Evolutionary conservation across 2,113 vertebrate species (phyloP).

Genomic region (Neotoma lepida): DNA sequence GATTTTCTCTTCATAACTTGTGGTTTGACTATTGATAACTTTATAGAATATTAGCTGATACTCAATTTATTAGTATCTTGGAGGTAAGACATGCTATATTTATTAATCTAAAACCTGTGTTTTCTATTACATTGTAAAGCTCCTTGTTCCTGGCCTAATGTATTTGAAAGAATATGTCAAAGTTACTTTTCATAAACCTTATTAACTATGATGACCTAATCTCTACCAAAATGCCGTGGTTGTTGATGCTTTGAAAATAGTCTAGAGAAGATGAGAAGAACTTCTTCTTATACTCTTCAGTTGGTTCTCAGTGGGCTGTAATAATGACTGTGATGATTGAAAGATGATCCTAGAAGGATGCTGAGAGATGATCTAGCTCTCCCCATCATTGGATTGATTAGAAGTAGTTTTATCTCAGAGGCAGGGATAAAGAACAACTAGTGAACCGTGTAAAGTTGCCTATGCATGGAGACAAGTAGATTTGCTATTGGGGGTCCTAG

Average conservation of each 20-base stretch:
- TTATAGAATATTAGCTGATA: background rate
- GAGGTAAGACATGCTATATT: background rate
- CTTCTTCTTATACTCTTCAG: background rate
- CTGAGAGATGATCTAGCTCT: background rate
- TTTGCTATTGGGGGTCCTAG: background rate
- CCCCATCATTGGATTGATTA: background rate
- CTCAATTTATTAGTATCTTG: background rate
- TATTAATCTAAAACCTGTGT: background rate
- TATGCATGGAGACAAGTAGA: background rate
- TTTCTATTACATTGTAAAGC: background rate
- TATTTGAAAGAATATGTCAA: slow-evolving; percentile 2
- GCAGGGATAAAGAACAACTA: background rate
- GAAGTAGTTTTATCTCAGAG: background rate
- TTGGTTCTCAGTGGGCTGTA: background rate
- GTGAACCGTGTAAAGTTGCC: background rate
- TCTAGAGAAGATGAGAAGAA: background rate
- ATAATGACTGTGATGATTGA: background rate
- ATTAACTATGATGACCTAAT: background rate
- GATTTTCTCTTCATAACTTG: slow-evolving; percentile 38
- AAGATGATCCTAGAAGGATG: background rate
- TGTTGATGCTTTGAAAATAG: background rate
- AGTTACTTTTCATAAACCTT: background rate
- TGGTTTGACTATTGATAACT: slow-evolving; percentile 26
- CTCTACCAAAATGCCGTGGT: background rate
- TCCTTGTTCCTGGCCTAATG: background rate